Conservation (phyloP, 2,113 vertebrate species). For the Aspidoscelis tigris region DNA sequence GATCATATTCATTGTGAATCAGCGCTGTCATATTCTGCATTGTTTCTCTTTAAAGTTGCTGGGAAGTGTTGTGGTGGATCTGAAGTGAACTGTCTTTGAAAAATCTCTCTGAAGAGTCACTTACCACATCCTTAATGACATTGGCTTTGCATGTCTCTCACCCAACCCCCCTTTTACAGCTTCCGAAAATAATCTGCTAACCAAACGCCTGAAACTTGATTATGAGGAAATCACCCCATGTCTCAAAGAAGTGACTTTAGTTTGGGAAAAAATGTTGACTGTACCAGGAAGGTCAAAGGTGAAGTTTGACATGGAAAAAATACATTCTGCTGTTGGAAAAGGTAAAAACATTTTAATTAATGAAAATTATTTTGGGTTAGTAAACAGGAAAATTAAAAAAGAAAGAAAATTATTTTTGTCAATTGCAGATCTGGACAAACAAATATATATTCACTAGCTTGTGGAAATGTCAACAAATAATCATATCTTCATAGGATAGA, state of each 20-base stretch:
- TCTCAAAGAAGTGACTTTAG: constrained; percentile 91
- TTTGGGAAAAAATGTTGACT: constrained; percentile 96
- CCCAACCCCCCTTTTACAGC: constrained; percentile 69
- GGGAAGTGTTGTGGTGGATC: not conserved
- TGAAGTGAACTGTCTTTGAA: not conserved
- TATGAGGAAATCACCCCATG: constrained; percentile 98
- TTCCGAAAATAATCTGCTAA: constrained; percentile 92
- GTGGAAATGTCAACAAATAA: no score
- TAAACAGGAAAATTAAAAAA: no score
- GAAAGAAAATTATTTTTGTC: no score
- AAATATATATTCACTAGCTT: no score
- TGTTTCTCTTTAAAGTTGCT: not conserved
- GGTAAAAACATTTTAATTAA: constrained; percentile 73
- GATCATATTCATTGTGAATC: not conserved
- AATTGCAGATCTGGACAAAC: no score
- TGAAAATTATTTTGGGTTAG: not conserved
- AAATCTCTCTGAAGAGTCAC: constrained; percentile 5
- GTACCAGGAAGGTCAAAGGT: constrained; percentile 87
- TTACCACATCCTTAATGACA: not conserved
- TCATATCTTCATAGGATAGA: no score
- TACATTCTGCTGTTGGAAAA: constrained; percentile 90
- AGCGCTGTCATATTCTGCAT: not conserved
- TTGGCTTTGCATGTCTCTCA: not conserved
- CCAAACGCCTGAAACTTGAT: constrained; percentile 93
- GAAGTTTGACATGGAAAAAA: constrained; percentile 89